phyloP scores from a whole-genome alignment of 2,888 invertebrate genomes.

The Cerceris rybyensis region DNA sequence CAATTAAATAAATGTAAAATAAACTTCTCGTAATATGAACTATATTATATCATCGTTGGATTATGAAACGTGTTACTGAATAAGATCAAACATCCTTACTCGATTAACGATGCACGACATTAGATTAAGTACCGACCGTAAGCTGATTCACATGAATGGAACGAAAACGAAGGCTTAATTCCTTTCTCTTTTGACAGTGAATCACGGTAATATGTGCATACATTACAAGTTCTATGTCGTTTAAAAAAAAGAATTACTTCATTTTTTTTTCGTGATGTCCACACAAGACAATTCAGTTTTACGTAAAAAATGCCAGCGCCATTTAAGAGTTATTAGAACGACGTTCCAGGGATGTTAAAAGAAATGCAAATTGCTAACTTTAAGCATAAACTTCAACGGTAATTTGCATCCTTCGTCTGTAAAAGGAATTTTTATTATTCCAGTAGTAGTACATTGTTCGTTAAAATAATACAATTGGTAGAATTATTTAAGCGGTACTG shows the following conservation, averaged over 20 bases:
- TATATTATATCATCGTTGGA: neutral
- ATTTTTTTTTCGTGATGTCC: too few species aligned
- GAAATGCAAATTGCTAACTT: neutral
- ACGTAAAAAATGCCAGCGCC: too few species aligned
- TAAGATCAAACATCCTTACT: neutral
- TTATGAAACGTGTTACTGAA: neutral
- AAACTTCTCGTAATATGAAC: too few species aligned
- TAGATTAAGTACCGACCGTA: neutral
- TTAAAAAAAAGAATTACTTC: too few species aligned
- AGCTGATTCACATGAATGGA: neutral
- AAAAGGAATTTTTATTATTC: neutral
- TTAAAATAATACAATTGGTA: too few species aligned
- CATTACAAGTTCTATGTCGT: neutral
- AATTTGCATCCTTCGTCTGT: neutral
- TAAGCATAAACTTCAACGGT: neutral
- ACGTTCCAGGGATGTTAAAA: neutral
- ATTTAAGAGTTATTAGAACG: neutral
- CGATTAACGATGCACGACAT: neutral
- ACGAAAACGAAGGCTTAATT: neutral
- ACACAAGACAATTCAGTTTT: too few species aligned
- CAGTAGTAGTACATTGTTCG: neutral
- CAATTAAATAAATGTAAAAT: too few species aligned
- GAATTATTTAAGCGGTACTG: too few species aligned
- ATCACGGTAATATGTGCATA: neutral
- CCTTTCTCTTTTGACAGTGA: slow-evolving; percentile 1